phyloP scores from a whole-genome alignment of 2,888 invertebrate genomes.

The Aphidoletes aphidimyza region DNA sequence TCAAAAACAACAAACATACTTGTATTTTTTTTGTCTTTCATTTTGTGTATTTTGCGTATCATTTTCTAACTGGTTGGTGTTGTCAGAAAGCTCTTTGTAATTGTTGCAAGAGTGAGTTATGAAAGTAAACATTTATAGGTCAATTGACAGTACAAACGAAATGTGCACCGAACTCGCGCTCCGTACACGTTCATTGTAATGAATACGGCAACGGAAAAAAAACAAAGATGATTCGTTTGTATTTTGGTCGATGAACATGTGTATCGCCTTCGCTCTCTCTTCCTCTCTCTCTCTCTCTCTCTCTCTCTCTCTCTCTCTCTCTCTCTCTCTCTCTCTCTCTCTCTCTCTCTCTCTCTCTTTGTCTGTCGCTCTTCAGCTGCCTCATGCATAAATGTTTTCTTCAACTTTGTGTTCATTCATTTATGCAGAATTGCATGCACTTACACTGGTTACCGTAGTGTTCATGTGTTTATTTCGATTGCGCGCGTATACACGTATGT shows the following conservation, averaged over 20 bases:
- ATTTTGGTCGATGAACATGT: too few species aligned
- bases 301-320: too few species aligned
- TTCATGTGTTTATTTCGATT: background rate
- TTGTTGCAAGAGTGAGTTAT: slow-evolving; percentile 6
- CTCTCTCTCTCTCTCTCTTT: too few species aligned
- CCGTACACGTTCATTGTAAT: background rate
- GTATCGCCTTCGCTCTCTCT: too few species aligned
- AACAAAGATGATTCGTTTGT: background rate
- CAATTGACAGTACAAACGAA: background rate
- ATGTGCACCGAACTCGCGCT: too few species aligned
- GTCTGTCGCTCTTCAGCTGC: too few species aligned
- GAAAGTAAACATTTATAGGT: slow-evolving; percentile 26
- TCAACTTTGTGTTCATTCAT: background rate
- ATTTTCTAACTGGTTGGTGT: background rate
- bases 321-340: too few species aligned
- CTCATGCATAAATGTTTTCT: background rate
- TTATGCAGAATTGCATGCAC: background rate
- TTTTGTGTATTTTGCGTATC: background rate
- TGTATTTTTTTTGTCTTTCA: background rate
- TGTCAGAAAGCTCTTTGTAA: background rate
- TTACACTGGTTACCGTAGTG: background rate
- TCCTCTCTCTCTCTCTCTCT: too few species aligned
- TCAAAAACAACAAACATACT: too few species aligned
- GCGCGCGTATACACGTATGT: background rate
- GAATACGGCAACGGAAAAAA: background rate